A percentile compares a stretch with the other conserved stretches of the same genome.
Evolutionary conservation across 2,888 invertebrate species (phyloP).

Genomic region (Cataglyphis altisquamis): DNA sequence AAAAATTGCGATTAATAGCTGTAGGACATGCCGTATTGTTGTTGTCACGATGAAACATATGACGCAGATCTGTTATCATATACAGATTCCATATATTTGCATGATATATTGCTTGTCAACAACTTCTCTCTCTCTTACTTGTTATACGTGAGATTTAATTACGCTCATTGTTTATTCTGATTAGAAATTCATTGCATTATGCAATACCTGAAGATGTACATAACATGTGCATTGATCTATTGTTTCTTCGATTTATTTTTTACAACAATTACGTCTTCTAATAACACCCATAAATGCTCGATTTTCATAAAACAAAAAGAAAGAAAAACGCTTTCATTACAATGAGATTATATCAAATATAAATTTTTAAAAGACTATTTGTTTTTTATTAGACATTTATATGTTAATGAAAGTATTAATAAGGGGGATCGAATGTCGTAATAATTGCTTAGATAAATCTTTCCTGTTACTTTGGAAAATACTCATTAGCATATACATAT

Average conservation of each 20-base stretch:
- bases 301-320: not conserved
- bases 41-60: not conserved
- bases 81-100: not conserved
- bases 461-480: not conserved
- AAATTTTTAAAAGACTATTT: not conserved
- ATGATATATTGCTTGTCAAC: not conserved
- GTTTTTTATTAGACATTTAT: not conserved
- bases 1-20: not conserved
- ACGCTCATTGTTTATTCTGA: not conserved
- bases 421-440: not conserved
- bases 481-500: conserved; percentile 1
- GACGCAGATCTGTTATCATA: not conserved
- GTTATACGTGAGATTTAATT: not conserved
- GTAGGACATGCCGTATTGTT: not conserved
- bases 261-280: not conserved
- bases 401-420: not conserved
- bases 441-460: not conserved
- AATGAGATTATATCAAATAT: not conserved
- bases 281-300: not conserved
- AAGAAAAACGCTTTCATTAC: not conserved
- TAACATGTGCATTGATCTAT: not conserved
- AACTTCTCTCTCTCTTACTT: not conserved
- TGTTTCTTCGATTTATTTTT: not conserved
- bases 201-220: not conserved
- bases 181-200: conserved; percentile 8